Evolutionary conservation across 2,888 invertebrate genomes (phyloP).

Genomic region (Lasiommata megera): DNA sequence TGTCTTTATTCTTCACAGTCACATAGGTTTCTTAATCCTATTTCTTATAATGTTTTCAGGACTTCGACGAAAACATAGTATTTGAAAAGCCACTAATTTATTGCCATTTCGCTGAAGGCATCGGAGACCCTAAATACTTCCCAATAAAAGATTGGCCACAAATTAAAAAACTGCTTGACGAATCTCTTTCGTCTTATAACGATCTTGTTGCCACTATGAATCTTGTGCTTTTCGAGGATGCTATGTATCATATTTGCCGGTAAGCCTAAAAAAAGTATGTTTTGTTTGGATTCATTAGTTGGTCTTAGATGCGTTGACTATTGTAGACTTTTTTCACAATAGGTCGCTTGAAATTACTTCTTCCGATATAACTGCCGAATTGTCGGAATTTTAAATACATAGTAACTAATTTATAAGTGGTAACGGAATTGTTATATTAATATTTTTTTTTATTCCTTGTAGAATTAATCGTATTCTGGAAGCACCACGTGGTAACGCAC

Average conservation of each 20-base stretch:
- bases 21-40: not conserved
- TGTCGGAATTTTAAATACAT: too few relatives aligned
- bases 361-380: too few relatives aligned
- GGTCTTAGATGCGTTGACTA: too few relatives aligned
- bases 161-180: slow-evolving; percentile 87
- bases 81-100: slow-evolving; percentile 90
- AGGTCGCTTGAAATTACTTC: too few relatives aligned
- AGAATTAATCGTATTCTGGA: slow-evolving; percentile 96
- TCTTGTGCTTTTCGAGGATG: slow-evolving; percentile 96
- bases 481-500: slow-evolving; percentile 94
- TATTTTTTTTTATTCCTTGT: too few relatives aligned
- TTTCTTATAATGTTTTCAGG: slow-evolving; percentile 58
- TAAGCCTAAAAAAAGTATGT: too few relatives aligned
- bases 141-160: slow-evolving; percentile 87
- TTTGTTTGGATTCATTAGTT: too few relatives aligned
- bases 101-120: slow-evolving; percentile 95
- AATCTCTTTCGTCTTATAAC: slow-evolving; percentile 92
- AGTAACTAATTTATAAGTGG: too few relatives aligned
- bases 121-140: slow-evolving; percentile 95
- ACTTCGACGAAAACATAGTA: slow-evolving; percentile 86
- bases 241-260: slow-evolving; percentile 95
- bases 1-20: too few relatives aligned
- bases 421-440: too few relatives aligned
- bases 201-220: slow-evolving; percentile 96
- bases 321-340: too few relatives aligned